Evolutionary conservation across 2,888 invertebrate genomes (phyloP), one percentile per base, ranked within the genome.

Genomic region (Synanthedon myopaeformis): DNA sequence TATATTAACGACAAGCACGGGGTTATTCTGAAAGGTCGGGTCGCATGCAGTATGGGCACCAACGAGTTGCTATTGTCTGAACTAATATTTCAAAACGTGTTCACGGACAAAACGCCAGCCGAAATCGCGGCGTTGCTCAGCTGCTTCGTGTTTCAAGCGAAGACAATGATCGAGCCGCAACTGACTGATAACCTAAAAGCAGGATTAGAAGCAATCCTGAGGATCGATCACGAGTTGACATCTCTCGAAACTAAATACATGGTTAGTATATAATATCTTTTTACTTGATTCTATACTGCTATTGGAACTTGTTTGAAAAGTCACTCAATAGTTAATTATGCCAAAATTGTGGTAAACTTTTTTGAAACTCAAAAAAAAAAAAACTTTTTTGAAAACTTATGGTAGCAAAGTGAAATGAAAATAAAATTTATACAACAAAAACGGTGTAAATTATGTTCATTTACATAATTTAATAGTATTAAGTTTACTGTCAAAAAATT

Each of bases 61-160:
- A 94, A 95, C 67, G 98, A 97, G 76, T 86, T 99, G 17, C 90
- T 99, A 53, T 93, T 99, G 57, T 98, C 99, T 0, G 99, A 99
- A 76, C 83, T 99, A 51, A 94, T 99, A 42, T 92, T 98, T 63
- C 91, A 95, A 59, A 97, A 98, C 75, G 92, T 95, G 53, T 91
- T 99, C 61, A 94, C 94, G 0, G 92, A 95, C 66, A 90, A 96
- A 57, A 91, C 92, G 58, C 94, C 97, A 0, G 93, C 95, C 0
- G 98, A 98, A 82, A 97, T 99, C 51, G 98, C 98, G 0, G 97
- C 98, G 0, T 76, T 99, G 48, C 85, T 99, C 48, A 99, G 98
- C 0, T 93, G 95, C 53, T 90, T 98, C 61, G 97, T 99, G 48
- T 98, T 96, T 81, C 96, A 98, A 83, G 94, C 94, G 53, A 93